Conservation (phyloP, 1,140 invertebrate genomes). For the Cyphomyrmex costatus region DNA sequence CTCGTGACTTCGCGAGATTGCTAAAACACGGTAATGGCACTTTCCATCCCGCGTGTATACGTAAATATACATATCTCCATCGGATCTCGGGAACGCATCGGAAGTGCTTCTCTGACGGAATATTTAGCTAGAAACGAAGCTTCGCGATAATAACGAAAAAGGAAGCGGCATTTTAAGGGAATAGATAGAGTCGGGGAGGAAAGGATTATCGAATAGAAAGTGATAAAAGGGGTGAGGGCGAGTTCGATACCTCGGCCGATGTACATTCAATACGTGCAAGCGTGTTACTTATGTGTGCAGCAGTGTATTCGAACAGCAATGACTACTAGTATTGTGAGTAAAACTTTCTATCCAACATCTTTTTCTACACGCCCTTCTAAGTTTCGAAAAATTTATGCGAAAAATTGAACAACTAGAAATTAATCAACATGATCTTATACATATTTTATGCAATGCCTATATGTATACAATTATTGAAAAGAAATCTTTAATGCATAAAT, state of each 20-base stretch:
- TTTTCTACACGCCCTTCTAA: conserved; percentile 3
- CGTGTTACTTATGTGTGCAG: conserved; percentile 28
- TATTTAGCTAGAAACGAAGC: conserved; percentile 43
- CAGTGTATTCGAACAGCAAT: conserved; percentile 9
- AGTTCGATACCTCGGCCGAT: conserved; percentile 27
- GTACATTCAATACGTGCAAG: conserved; percentile 44
- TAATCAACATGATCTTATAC: neutral
- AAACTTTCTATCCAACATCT: neutral
- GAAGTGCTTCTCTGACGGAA: neutral
- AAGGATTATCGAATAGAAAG: conserved; percentile 27
- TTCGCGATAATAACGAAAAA: conserved; percentile 47
- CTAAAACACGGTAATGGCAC: conserved; percentile 22
- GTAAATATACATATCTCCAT: conserved; percentile 18
- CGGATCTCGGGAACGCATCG: neutral
- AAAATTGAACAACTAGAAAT: neutral
- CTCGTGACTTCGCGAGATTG: conserved; percentile 30
- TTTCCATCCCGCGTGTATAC: neutral
- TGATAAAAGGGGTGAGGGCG: neutral
- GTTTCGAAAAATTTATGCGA: neutral
- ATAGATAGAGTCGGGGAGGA: neutral
- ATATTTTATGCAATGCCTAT: neutral
- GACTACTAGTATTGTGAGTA: too few species aligned
- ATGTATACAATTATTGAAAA: neutral
- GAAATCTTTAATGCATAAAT: neutral
- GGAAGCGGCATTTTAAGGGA: conserved; percentile 10